Base-by-base conservation (phyloP, 2,797 vertebrate species). In the Phoeniculus purpureus region DNA sequence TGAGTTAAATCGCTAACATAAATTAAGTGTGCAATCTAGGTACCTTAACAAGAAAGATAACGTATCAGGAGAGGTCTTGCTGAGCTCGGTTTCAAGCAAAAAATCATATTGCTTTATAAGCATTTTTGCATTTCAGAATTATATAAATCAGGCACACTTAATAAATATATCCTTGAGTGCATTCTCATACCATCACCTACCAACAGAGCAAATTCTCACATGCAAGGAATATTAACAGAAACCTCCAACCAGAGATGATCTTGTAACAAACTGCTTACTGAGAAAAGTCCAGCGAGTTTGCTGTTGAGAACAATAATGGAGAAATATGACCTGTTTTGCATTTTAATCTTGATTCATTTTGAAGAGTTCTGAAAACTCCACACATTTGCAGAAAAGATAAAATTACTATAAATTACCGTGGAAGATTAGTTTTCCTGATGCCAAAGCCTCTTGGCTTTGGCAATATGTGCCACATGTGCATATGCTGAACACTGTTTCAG, bases 151-250 rank as follows among this genome's bases (percentile, higher is more conserved):
- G 9, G 4, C 15, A 8, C 7, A 40, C 70, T 60, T 32, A 48
- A 60, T 47, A 67, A 32, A 31, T 5, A 15, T 6, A 17, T 5
- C 23, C 2, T 0, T 3, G 29, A 16, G 5, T 7, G 12, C 29
- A 4, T 27, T 85, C 32, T 32, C 40, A 45, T 7, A 13, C 25
- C 58, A 16, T 10, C n/a, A 25, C 7, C 37, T 54, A 21, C 4
- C 26, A 62, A 12, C 43, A 61, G 0, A 12, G 4, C 71, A 47
- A 27, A 17, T 25, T 56, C 72, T 62, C 32, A 27, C 3, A 15
- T 3, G 12, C 23, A 62, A 40, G 27, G 21, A 62, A 27, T 59
- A 31, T 65, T 45, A 56, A 45, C 8, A 76, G 52, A 59, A 54
- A 9, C 15, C 19, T 62, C 47, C 6, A 73, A 4, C 32, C 29